Percentiles rank a stretch among this genome's conserved stretches.
phyloP scores from a whole-genome alignment of 2,888 invertebrate species.

The Oeneis ivallda region DNA sequence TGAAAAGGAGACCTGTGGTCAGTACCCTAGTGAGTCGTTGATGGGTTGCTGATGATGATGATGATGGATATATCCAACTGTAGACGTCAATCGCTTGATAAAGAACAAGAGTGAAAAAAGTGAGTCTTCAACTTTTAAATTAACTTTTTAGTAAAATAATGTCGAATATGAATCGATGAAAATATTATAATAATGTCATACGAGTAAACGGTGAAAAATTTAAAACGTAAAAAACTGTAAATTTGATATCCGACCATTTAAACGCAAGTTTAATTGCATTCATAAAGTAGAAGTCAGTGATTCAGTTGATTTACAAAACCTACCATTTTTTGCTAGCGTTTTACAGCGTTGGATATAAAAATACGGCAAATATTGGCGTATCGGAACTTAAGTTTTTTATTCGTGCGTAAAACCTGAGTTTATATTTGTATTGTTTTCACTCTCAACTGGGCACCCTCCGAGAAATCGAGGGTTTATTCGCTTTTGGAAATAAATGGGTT shows the following conservation, averaged over 20 bases:
- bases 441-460: slow-evolving; percentile 4
- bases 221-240: slow-evolving; percentile 1
- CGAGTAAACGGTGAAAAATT: neutral
- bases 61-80: too few species aligned
- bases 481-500: slow-evolving; percentile 23
- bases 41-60: too few species aligned
- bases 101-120: too few species aligned
- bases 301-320: slow-evolving; percentile 21
- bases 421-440: slow-evolving; percentile 17
- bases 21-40: too few species aligned
- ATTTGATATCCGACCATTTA: slow-evolving; percentile 4
- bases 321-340: slow-evolving; percentile 1
- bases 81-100: too few species aligned
- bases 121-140: too few species aligned
- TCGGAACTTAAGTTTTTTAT: slow-evolving; percentile 17
- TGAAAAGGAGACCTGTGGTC: too few species aligned
- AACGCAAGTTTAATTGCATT: slow-evolving; percentile 14
- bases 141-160: too few species aligned
- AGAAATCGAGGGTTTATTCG: slow-evolving; percentile 20
- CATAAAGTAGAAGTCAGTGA: slow-evolving; percentile 16
- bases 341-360: slow-evolving; percentile 14
- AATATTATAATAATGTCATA: too few species aligned
- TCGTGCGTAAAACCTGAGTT: slow-evolving; percentile 19
- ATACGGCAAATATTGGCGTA: slow-evolving; percentile 17
- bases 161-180: too few species aligned